Conservation (phyloP, 2,113 vertebrate species). For the Physeter macrocephalus region DNA sequence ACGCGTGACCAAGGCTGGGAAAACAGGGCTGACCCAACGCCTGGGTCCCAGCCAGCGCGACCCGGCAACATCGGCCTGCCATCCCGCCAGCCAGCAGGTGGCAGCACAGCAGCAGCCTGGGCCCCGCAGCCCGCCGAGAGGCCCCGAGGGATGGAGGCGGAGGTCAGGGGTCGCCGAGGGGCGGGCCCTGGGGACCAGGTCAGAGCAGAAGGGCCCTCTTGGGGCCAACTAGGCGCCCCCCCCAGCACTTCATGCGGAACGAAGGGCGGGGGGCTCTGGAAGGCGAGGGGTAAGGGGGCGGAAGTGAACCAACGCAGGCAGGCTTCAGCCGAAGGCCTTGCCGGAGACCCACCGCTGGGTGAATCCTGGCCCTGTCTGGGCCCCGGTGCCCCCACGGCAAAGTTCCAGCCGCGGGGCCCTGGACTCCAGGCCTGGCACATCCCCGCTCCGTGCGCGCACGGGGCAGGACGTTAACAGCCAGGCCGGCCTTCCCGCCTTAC, state of each 20-base stretch:
- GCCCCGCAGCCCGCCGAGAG: not conserved
- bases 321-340: not conserved
- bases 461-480: not conserved
- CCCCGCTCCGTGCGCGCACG: fast-evolving
- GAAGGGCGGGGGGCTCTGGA: not conserved
- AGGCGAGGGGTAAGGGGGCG: no score
- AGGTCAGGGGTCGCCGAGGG: not conserved
- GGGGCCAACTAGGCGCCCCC: not conserved
- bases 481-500: not conserved
- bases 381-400: fast-evolving
- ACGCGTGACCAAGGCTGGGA: fast-evolving
- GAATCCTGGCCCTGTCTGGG: not conserved
- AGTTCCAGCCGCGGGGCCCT: not conserved
- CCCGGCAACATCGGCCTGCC: not conserved
- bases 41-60: fast-evolving
- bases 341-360: fast-evolving
- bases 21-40: not conserved
- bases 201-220: not conserved
- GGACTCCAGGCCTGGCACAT: not conserved
- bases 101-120: not conserved
- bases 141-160: not conserved
- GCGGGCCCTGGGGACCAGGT: not conserved
- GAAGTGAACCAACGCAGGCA: not conserved
- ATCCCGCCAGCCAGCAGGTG: not conserved
- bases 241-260: fast-evolving